Percentiles rank a stretch among this genome's conserved stretches.
Conservation (phyloP, 2,888 invertebrate genomes). For the Acanthosepion pharaonis region DNA sequence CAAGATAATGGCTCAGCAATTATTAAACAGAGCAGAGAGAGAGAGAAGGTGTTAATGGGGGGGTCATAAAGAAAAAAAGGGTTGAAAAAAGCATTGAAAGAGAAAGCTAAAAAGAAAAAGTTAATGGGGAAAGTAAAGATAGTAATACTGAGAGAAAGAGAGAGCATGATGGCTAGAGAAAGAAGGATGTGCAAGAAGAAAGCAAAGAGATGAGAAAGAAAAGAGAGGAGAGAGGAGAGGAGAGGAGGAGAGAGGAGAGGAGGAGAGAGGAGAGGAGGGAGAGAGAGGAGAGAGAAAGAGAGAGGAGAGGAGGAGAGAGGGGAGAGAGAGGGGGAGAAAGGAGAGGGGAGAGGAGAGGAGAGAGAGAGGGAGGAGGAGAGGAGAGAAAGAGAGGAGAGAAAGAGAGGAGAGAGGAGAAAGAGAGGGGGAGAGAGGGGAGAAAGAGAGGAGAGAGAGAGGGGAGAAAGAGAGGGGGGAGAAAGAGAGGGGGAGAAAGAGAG, state of each 20-base stretch:
- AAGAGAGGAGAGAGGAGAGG: background rate
- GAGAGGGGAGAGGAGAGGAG: background rate
- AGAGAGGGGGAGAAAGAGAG: background rate
- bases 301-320: background rate
- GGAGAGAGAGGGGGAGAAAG: background rate
- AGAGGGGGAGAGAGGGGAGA: no score
- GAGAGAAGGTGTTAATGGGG: background rate
- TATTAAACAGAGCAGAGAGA: background rate
- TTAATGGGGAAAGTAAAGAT: background rate
- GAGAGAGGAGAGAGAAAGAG: no score
- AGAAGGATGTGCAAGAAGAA: no score
- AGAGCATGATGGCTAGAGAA: no score
- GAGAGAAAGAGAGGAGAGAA: background rate
- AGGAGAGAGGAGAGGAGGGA: background rate
- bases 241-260: background rate
- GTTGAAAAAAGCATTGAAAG: background rate
- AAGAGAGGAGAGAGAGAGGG: background rate
- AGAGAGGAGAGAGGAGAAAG: background rate
- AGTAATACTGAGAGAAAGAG: background rate
- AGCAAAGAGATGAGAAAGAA: background rate
- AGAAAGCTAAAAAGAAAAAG: background rate
- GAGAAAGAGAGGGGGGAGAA: background rate
- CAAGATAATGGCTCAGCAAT: background rate
- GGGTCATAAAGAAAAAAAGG: background rate
- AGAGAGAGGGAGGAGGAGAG: background rate